A percentile compares a stretch with the other conserved stretches of the same genome.
phyloP scores from a whole-genome alignment of 1,140 invertebrate species.

The Dendroctonus valens region DNA sequence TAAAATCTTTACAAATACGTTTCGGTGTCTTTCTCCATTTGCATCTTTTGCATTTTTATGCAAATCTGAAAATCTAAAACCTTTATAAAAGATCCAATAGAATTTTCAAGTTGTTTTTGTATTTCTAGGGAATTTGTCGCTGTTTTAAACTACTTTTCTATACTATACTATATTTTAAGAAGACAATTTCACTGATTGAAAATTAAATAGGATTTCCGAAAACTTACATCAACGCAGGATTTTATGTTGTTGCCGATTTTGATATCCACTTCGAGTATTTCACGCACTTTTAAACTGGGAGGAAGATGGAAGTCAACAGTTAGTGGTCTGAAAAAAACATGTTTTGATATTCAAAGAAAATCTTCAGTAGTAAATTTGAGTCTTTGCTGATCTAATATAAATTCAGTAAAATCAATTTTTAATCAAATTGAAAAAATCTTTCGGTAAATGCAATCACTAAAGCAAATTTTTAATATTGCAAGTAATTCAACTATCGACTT shows the following conservation, averaged over 20 bases:
- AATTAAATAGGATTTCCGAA: neutral
- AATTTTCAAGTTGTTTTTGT: no score
- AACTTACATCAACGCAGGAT: constrained; percentile 66
- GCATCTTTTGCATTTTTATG: no score
- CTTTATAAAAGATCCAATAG: no score
- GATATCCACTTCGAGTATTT: constrained; percentile 63
- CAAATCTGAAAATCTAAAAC: no score
- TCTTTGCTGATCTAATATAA: neutral
- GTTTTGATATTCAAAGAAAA: neutral
- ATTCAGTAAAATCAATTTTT: neutral
- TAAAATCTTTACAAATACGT: no score
- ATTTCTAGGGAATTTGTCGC: no score
- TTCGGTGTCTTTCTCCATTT: no score
- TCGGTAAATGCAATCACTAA: neutral
- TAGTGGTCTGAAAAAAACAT: constrained; percentile 50
- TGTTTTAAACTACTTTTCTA: no score
- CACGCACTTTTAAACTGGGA: constrained; percentile 57
- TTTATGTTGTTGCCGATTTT: constrained; percentile 65
- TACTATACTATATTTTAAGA: no score
- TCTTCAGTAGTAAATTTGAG: neutral
- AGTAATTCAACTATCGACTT: no score
- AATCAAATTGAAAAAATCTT: no score
- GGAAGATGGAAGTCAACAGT: constrained; percentile 60
- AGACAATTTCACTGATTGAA: neutral
- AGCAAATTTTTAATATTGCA: no score